Percentiles rank a stretch among this genome's conserved stretches.
These are phyloP conservation scores for Blera fallax DNA, from an alignment of 2,888 invertebrate species.

Conservation along the genomic window DNA sequence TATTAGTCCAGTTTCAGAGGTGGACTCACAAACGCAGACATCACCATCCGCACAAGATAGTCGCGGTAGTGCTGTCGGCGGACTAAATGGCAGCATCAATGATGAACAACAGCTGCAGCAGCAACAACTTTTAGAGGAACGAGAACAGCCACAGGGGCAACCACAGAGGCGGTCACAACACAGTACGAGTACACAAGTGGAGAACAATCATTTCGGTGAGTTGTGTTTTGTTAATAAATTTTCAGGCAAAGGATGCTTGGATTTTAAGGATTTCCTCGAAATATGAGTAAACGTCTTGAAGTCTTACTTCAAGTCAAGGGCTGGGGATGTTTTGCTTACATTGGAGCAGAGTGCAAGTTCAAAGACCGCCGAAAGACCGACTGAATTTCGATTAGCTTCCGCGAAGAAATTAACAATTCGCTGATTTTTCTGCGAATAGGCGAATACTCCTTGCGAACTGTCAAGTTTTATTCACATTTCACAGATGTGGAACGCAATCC, in stretches of 20 bases:
- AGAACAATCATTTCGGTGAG: constrained; percentile 92
- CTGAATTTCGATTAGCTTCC: too few relatives aligned
- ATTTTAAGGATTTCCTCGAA: too few relatives aligned
- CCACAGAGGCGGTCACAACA: constrained; percentile 86
- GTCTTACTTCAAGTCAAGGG: neutral
- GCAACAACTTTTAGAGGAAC: constrained; percentile 58
- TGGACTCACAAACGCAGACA: constrained; percentile 78
- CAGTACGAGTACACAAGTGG: constrained; percentile 92
- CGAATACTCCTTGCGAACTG: too few relatives aligned
- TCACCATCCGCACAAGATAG: constrained; percentile 75
- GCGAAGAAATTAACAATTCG: too few relatives aligned
- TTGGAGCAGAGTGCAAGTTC: too few relatives aligned
- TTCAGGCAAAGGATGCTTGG: constrained; percentile 1
- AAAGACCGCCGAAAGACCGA: too few relatives aligned
- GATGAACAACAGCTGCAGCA: constrained; percentile 74
- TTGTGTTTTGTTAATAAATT: constrained; percentile 40
- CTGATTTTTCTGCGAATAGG: too few relatives aligned
- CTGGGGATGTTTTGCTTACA: too few relatives aligned
- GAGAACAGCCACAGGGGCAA: constrained; percentile 73
- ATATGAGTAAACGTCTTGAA: too few relatives aligned
- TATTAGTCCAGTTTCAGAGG: constrained; percentile 72
- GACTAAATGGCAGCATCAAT: constrained; percentile 14
- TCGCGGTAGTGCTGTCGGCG: constrained; percentile 47
- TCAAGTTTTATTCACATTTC: too few relatives aligned
- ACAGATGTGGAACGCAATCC: too few relatives aligned